Percentiles rank a stretch among this genome's conserved stretches.
Evolutionary conservation across 2,797 vertebrate genomes (phyloP).

Genomic region (Sebastes dallii): DNA sequence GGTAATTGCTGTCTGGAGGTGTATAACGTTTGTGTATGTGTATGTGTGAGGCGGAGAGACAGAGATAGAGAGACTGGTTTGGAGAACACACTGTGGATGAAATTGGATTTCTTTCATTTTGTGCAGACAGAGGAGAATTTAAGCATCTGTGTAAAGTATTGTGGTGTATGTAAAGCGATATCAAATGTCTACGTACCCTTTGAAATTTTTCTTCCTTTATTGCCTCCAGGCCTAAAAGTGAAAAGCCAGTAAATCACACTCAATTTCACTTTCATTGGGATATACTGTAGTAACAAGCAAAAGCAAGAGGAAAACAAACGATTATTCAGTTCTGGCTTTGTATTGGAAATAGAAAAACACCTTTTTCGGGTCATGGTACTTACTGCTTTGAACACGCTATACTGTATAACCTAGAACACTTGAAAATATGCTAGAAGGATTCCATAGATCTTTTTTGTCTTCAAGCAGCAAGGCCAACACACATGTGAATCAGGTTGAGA

Average conservation of each 20-base stretch:
- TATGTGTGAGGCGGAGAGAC: not conserved
- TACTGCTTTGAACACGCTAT: not conserved
- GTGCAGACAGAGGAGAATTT: conserved; percentile 17
- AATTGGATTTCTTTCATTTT: conserved; percentile 42
- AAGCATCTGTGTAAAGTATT: conserved; percentile 34
- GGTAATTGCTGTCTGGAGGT: conserved; percentile 56
- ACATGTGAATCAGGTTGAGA: not conserved
- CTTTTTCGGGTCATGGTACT: not conserved
- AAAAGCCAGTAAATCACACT: conserved; percentile 20
- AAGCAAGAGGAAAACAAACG: not conserved
- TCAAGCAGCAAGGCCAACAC: not conserved
- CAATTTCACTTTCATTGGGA: not conserved
- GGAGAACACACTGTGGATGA: not conserved
- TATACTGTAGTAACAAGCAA: not conserved
- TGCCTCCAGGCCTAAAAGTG: conserved; percentile 12
- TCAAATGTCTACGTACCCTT: conserved; percentile 4
- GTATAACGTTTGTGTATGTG: not conserved
- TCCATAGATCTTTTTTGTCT: not conserved
- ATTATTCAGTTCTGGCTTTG: not conserved
- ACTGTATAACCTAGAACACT: not conserved
- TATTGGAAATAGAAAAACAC: not conserved
- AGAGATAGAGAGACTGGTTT: not conserved
- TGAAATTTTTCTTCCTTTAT: conserved; percentile 7
- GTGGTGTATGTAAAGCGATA: conserved; percentile 30
- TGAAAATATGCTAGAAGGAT: not conserved